Conservation (phyloP, 2,888 invertebrate genomes). For the Seladonia tumulorum region DNA sequence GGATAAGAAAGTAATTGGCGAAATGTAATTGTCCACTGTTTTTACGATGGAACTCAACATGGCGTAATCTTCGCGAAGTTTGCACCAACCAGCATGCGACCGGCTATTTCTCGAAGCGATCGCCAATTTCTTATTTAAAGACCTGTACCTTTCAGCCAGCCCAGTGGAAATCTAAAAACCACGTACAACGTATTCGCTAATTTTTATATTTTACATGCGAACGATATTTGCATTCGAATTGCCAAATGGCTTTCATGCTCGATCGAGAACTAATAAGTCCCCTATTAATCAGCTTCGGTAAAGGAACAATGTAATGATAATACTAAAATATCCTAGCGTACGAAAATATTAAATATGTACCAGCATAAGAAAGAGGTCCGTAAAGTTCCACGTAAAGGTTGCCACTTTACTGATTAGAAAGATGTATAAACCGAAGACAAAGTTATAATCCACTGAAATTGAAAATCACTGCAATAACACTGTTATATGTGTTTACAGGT, state of each 20-base stretch:
- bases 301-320: not conserved
- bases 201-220: too few relatives aligned
- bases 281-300: not conserved
- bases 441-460: constrained; percentile 75
- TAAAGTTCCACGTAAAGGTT: constrained; percentile 90
- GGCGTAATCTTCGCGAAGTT: constrained; percentile 88
- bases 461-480: not conserved
- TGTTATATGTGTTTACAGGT: not conserved
- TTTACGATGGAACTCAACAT: constrained; percentile 87
- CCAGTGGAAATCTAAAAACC: constrained; percentile 83
- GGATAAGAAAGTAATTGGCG: constrained; percentile 88
- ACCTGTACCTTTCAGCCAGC: constrained; percentile 87
- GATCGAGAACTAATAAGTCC: not conserved
- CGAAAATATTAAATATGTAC: constrained; percentile 84
- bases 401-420: constrained; percentile 86
- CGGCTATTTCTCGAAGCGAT: constrained; percentile 82
- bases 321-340: not conserved
- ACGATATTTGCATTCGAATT: too few relatives aligned
- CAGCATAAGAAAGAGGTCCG: constrained; percentile 90
- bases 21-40: constrained; percentile 87
- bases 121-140: constrained; percentile 85
- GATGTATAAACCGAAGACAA: constrained; percentile 76
- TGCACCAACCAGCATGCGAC: constrained; percentile 85
- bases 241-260: not conserved
- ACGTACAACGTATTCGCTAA: not conserved